A percentile compares a stretch with the other conserved stretches of the same genome.
Conservation (phyloP, 2,113 vertebrate genomes). For the Phoxinus phoxinus region DNA sequence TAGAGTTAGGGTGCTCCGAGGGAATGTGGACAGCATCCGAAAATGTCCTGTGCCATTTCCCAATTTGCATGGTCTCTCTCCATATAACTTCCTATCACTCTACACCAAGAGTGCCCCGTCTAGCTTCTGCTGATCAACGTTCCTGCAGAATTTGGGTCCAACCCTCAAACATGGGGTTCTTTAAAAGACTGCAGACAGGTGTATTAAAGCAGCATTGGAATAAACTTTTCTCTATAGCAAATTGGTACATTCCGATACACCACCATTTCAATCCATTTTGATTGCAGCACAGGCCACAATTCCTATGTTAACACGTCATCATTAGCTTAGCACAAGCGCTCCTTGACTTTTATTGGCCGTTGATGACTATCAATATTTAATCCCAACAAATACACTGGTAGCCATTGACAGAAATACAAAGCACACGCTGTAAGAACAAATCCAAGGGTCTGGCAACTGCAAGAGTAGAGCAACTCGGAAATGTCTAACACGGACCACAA, state of each 20-base stretch:
- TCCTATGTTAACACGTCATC: slow-evolving; percentile 42
- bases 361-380: slow-evolving; percentile 70
- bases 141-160: too few species aligned
- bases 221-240: neutral
- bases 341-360: slow-evolving; percentile 67
- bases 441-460: slow-evolving; percentile 75
- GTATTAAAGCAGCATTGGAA: neutral
- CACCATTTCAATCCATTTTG: slow-evolving; percentile 6
- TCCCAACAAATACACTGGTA: slow-evolving; percentile 72
- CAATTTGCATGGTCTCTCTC: neutral
- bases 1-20: neutral
- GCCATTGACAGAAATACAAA: slow-evolving; percentile 72
- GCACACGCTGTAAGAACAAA: slow-evolving; percentile 70
- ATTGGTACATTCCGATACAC: neutral
- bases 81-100: neutral
- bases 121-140: neutral
- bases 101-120: neutral
- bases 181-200: neutral
- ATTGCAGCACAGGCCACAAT: neutral
- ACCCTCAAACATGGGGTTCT: too few species aligned
- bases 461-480: slow-evolving; percentile 65
- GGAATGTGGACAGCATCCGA: neutral
- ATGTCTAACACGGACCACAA: slow-evolving; percentile 19
- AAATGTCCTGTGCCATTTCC: neutral
- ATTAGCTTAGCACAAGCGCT: slow-evolving; percentile 55